These are phyloP conservation scores for Timema podura DNA, from an alignment of 2,888 invertebrate genomes.

Conservation along the genomic window DNA sequence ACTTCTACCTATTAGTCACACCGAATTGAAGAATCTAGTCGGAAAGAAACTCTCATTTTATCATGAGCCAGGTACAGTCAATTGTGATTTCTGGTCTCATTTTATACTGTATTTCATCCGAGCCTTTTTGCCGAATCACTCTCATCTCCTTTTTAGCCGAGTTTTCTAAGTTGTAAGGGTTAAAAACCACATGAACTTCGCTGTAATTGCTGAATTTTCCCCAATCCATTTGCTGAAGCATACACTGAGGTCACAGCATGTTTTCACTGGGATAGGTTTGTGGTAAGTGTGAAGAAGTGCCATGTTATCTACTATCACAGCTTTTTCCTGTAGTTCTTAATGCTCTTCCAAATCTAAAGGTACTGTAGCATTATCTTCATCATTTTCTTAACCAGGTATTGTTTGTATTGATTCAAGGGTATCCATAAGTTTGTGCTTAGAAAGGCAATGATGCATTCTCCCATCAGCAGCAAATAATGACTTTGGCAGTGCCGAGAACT, in stretches of 20 bases:
- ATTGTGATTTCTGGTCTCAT: neutral
- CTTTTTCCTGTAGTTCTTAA: neutral
- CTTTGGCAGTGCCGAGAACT: neutral
- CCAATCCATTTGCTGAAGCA: neutral
- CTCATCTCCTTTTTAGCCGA: neutral
- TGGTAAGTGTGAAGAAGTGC: neutral
- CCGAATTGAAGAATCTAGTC: neutral
- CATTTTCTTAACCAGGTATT: too few relatives aligned
- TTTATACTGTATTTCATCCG: neutral
- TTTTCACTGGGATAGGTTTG: neutral
- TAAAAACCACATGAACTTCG: neutral
- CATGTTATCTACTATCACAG: neutral
- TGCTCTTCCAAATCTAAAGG: neutral
- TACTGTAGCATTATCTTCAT: too few relatives aligned
- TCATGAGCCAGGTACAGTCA: neutral
- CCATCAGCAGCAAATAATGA: neutral
- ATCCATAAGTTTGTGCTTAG: neutral
- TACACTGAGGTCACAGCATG: neutral
- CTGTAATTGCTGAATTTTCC: neutral
- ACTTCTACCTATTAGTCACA: neutral
- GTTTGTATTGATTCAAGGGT: neutral
- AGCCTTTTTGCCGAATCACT: neutral
- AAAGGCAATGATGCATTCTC: neutral
- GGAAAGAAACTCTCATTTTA: conserved; percentile 1
- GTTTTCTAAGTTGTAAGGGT: neutral